Evolutionary conservation across 2,888 invertebrate genomes (phyloP).

Genomic region (Strigamia crassipes): DNA sequence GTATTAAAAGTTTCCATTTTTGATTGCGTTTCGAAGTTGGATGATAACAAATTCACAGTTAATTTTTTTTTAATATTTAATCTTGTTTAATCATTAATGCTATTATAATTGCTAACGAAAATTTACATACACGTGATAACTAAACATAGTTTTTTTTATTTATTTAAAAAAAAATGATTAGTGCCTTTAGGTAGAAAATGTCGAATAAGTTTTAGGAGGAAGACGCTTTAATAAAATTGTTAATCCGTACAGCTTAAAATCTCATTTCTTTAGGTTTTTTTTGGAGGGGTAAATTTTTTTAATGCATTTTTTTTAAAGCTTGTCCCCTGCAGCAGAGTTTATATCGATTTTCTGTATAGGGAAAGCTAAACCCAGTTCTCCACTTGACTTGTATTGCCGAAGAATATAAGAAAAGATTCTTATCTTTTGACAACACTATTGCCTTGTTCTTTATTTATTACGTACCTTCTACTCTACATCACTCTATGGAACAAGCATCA

Average conservation of each 20-base stretch:
- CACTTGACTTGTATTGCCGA: conserved; percentile 11
- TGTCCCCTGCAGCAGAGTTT: conserved; percentile 5
- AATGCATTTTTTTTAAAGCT: not conserved
- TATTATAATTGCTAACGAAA: conserved; percentile 5
- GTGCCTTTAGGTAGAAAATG: not conserved
- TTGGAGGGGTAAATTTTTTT: not conserved
- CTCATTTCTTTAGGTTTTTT: not conserved
- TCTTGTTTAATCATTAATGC: not conserved
- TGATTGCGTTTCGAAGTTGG: not conserved
- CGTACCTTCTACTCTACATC: conserved; percentile 7
- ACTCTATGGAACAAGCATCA: not conserved
- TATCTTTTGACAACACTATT: conserved; percentile 21
- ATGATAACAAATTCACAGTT: not conserved
- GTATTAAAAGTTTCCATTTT: not conserved
- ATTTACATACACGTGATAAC: not conserved
- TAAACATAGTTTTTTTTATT: not conserved
- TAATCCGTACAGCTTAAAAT: not conserved
- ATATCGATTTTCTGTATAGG: conserved; percentile 16
- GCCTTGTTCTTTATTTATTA: conserved; percentile 16
- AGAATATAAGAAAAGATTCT: conserved; percentile 16
- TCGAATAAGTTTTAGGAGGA: conserved; percentile 1
- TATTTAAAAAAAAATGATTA: not conserved
- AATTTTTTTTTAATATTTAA: not conserved
- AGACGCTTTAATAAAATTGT: not conserved
- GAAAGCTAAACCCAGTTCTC: conserved; percentile 10